phyloP scores from a whole-genome alignment of 2,797 vertebrate genomes.

The Nasua narica region DNA sequence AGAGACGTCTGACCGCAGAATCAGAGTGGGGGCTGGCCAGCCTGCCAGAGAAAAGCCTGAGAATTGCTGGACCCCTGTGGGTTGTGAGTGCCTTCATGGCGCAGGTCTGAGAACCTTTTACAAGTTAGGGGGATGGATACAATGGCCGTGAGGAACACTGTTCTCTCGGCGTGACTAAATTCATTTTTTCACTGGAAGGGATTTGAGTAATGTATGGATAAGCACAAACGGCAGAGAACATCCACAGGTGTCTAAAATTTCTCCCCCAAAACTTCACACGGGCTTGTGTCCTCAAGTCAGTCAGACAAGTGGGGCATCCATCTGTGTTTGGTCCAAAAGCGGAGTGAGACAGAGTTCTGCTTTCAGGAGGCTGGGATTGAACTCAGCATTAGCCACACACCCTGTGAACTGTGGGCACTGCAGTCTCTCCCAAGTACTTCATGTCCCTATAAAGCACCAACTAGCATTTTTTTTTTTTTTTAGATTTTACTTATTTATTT shows the following conservation, averaged over 20 bases:
- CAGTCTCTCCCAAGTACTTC: not conserved
- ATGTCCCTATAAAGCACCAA: not conserved
- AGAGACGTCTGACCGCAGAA: not conserved
- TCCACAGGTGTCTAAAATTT: not conserved
- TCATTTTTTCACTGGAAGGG: not conserved
- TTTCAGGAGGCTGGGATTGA: not conserved
- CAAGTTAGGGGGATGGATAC: not conserved
- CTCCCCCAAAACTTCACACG: not conserved
- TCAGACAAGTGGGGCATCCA: not conserved
- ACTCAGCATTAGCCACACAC: not conserved
- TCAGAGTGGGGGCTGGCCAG: not conserved
- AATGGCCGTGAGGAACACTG: not conserved
- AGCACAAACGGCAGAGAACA: not conserved
- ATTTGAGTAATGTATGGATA: not conserved
- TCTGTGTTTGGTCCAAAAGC: not conserved
- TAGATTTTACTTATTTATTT: no score
- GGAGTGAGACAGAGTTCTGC: not conserved
- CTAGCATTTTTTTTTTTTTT: constrained; percentile 43
- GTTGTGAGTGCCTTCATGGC: not conserved
- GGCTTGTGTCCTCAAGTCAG: not conserved
- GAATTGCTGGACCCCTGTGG: not conserved
- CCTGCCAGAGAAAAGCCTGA: not conserved
- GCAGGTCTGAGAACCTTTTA: not conserved
- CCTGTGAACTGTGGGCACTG: accelerated
- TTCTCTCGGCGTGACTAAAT: not conserved